Percentiles rank a stretch among this genome's conserved stretches.
phyloP scores from a whole-genome alignment of 2,888 invertebrate genomes.

The Sminthurinus aureus region DNA sequence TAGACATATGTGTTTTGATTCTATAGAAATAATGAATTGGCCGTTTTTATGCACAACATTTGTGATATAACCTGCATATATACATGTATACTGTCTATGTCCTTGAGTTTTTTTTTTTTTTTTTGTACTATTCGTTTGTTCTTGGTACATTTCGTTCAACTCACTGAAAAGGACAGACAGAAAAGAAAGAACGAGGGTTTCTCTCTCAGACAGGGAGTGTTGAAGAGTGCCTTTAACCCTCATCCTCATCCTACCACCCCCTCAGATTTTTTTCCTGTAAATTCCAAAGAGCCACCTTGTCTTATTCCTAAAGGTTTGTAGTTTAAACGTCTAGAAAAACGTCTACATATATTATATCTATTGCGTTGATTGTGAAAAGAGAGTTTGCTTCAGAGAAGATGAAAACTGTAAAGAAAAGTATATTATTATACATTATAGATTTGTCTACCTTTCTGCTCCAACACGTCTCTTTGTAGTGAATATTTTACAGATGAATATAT shows the following conservation, averaged over 20 bases:
- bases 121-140: too few species aligned
- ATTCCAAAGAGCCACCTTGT: conserved; percentile 39
- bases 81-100: conserved; percentile 41
- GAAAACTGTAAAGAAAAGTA: not conserved
- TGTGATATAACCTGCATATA: too few species aligned
- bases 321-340: conserved; percentile 15
- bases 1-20: too few species aligned
- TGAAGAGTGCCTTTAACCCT: not conserved
- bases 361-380: conserved; percentile 1
- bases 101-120: conserved; percentile 44
- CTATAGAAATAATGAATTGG: too few species aligned
- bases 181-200: conserved; percentile 15
- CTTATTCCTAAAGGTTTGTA: not conserved
- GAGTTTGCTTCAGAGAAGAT: not conserved
- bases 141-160: conserved; percentile 44
- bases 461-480: not conserved
- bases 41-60: too few species aligned
- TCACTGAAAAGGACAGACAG: not conserved
- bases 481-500: not conserved
- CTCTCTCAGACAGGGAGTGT: not conserved
- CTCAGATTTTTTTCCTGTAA: conserved; percentile 30
- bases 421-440: not conserved
- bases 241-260: conserved; percentile 19
- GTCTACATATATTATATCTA: conserved; percentile 11
- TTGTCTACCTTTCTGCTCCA: not conserved